Base-by-base conservation (phyloP, 2,888 invertebrate genomes). In the Charanyca ferruginea region DNA sequence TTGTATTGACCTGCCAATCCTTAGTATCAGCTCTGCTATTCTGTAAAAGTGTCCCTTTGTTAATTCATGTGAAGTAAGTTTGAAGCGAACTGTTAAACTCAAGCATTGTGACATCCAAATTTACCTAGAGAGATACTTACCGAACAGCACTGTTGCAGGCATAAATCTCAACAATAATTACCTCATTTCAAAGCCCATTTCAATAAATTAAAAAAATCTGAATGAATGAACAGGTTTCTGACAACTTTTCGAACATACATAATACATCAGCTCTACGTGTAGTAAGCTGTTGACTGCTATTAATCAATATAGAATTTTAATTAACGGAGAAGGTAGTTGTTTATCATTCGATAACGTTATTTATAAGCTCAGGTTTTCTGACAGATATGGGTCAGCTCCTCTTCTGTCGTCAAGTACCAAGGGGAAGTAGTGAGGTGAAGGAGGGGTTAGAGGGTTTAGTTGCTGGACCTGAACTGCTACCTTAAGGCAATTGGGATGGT, bases 231-330 rank as follows among this genome's bases (percentile, higher is more conserved):
- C 77, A 13, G 55, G 71, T 72, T 70, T 51, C 16, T 42, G 1
- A 20, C 25, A 55, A 47, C 54, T 45, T 32, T 44, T 48, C 6
- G 8, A 54, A 53, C 47, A 44, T 70, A 57, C 77, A 62, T 71
- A 73, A 70, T 53, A 57, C 63, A 71, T 59, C 77, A 71, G 63
- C 8, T 38, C 38, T 44, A 58, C 6, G 22, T 42, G 35, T 55
- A 57, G 51, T 28, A 41, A 69, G 23, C 47, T 55, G 63, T 51
- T 73, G 78, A 77, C 42, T 63, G 58, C 58, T 38, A 59, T 63
- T 41, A 63, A 73, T 73, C 78, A 72, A 77, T 64, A 44, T 52
- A 52, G 59, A 59, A 71, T 71, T 71, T 63, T 71, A 77, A 71
- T 73, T 55, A 59, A 59, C 23, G 20, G 13, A 47, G 11, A 16